Conservation (phyloP, 2,888 invertebrate species). For the Onthophagus sagittarius region DNA sequence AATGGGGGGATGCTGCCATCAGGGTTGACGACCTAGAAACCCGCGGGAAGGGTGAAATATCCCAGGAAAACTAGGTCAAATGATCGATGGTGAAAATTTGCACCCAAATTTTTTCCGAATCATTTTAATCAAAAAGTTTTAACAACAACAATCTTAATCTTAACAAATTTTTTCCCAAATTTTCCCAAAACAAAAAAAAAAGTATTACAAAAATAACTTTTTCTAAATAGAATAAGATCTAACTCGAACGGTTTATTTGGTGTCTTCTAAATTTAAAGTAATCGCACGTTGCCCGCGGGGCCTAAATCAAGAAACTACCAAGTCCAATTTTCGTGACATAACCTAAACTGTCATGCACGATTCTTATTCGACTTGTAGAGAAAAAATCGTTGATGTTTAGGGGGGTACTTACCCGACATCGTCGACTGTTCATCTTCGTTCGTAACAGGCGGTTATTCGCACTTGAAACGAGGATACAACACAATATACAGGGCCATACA, state of each 20-base stretch:
- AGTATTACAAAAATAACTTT: background rate
- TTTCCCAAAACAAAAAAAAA: background rate
- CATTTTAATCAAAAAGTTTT: too few species aligned
- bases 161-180: background rate
- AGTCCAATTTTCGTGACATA: background rate
- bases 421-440: conserved; percentile 19
- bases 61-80: conserved; percentile 18
- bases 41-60: conserved; percentile 17
- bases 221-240: background rate
- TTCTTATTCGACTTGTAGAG: too few species aligned
- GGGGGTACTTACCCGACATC: conserved; percentile 16
- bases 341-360: conserved; percentile 6
- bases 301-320: background rate
- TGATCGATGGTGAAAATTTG: conserved; percentile 11
- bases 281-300: background rate
- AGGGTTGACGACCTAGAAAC: conserved; percentile 29
- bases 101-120: too few species aligned
- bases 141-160: too few species aligned
- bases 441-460: conserved; percentile 15
- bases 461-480: conserved; percentile 15
- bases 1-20: background rate
- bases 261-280: background rate
- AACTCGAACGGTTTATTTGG: background rate
- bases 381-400: background rate
- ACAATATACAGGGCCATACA: conserved; percentile 21